phyloP scores from a whole-genome alignment of 2,888 invertebrate species.

The Pemphredon lugubris region DNA sequence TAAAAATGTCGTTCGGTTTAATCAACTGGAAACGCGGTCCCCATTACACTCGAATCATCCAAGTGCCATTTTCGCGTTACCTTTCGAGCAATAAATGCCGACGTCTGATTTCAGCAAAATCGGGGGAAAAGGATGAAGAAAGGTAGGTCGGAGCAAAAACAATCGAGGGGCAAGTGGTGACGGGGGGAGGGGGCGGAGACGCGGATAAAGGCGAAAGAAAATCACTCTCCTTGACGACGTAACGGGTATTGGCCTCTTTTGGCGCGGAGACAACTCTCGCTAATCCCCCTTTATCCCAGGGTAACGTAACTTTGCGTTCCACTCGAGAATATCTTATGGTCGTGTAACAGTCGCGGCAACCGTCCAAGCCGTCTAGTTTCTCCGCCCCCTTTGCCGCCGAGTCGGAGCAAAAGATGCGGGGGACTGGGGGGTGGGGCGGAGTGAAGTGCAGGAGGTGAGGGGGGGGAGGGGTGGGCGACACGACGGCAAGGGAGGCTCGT shows the following conservation, averaged over 20 bases:
- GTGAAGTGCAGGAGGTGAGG: not conserved
- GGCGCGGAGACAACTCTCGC: conserved; percentile 72
- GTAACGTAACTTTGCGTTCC: conserved; percentile 68
- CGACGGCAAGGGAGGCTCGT: conserved; percentile 8
- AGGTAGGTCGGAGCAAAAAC: no score
- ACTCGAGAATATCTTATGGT: conserved; percentile 69
- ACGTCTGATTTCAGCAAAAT: conserved; percentile 9
- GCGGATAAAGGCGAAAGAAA: conserved; percentile 43
- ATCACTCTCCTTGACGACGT: conserved; percentile 50
- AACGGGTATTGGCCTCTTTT: conserved; percentile 72
- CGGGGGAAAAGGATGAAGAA: conserved; percentile 5
- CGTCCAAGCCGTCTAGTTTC: conserved; percentile 60
- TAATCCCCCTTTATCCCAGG: conserved; percentile 70
- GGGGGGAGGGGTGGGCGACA: not conserved
- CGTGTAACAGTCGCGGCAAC: conserved; percentile 67
- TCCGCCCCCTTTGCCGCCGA: conserved; percentile 24
- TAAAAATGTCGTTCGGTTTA: no score
- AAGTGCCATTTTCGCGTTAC: no score
- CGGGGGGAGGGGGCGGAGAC: no score
- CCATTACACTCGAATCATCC: no score
- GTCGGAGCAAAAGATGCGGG: no score
- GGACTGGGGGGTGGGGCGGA: no score
- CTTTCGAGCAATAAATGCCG: no score
- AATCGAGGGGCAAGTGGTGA: no score
- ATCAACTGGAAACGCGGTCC: no score